A percentile compares a stretch with the other conserved stretches of the same genome.
Conservation (phyloP, 1,140 invertebrate genomes). For the Daktulosphaira vitifoliae region DNA sequence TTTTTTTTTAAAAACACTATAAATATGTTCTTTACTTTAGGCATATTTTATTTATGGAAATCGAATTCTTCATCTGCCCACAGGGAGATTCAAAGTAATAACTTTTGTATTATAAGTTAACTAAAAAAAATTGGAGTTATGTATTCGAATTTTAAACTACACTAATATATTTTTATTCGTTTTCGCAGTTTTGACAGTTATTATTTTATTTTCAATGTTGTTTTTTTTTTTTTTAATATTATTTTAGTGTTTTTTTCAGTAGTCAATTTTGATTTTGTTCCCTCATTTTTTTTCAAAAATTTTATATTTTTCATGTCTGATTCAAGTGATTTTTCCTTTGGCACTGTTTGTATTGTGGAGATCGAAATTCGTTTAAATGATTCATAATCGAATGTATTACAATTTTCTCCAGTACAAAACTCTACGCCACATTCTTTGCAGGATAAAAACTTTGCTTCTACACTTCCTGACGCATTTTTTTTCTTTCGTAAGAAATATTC, state of each 20-base stretch:
- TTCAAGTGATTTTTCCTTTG: neutral
- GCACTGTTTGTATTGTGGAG: neutral
- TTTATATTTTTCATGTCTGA: neutral
- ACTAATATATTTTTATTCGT: too few species aligned
- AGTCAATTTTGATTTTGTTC: neutral
- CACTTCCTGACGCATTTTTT: conserved; percentile 66
- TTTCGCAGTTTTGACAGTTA: neutral
- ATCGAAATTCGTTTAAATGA: conserved; percentile 37
- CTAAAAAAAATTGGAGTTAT: too few species aligned
- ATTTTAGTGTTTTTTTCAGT: neutral
- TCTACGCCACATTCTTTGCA: conserved; percentile 76
- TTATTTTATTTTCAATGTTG: neutral
- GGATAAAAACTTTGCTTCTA: conserved; percentile 62
- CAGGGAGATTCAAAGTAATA: too few species aligned
- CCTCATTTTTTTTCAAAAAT: neutral
- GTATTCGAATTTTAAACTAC: too few species aligned
- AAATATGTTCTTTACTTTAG: too few species aligned
- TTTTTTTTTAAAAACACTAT: too few species aligned
- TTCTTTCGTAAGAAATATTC: conserved; percentile 50
- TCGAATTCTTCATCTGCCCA: too few species aligned
- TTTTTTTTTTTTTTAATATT: neutral
- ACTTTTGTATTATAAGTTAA: too few species aligned
- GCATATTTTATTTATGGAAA: too few species aligned
- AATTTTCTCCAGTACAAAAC: conserved; percentile 61
- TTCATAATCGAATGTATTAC: conserved; percentile 48